Evolutionary conservation across 2,113 vertebrate genomes (phyloP).

Genomic region (Hepsetus odoe): DNA sequence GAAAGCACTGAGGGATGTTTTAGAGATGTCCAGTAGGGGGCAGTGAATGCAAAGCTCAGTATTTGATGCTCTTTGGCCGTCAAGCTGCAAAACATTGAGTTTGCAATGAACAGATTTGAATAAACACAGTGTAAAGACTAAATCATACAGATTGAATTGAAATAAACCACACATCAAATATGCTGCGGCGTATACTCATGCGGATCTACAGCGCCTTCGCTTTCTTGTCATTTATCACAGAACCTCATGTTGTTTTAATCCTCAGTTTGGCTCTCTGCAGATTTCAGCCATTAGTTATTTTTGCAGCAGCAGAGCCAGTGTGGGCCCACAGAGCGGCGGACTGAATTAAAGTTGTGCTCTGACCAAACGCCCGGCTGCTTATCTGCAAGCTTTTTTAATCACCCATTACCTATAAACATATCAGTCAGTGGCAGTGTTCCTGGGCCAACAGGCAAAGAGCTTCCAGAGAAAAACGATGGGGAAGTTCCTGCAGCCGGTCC

Average conservation of each 20-base stretch:
- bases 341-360: slow-evolving; percentile 17
- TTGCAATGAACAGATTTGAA: not conserved
- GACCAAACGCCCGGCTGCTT: slow-evolving; percentile 34
- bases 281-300: slow-evolving; percentile 6
- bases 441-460: slow-evolving; percentile 28
- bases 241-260: not conserved
- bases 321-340: not conserved
- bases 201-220: not conserved
- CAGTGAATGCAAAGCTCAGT: not conserved
- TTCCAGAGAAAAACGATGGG: slow-evolving; percentile 7
- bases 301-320: not conserved
- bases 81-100: not conserved
- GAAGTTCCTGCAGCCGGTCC: not conserved
- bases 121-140: not conserved
- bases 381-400: slow-evolving; percentile 32
- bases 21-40: slow-evolving; percentile 17
- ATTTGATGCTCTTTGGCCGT: not conserved
- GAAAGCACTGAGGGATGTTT: too few relatives aligned
- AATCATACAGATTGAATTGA: too few relatives aligned
- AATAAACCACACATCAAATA: too few relatives aligned
- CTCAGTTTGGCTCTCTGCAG: not conserved
- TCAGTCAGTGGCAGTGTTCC: slow-evolving; percentile 26
- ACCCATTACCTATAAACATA: slow-evolving; percentile 41
- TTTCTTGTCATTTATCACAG: not conserved
- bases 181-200: not conserved